Conservation (phyloP, 2,888 invertebrate genomes). For the Stenotaenia linearis region DNA sequence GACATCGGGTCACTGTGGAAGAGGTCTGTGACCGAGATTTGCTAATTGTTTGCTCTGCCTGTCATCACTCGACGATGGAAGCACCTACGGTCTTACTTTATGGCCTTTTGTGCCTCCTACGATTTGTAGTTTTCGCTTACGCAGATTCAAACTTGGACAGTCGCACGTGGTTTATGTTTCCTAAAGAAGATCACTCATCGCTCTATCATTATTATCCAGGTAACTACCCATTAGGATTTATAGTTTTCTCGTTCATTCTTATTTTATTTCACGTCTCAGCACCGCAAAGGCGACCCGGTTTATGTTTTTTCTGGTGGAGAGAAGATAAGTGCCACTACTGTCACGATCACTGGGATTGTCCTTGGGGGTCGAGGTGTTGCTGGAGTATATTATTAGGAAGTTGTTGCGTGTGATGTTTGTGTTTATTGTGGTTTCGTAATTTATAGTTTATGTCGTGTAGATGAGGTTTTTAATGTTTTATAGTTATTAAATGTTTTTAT, state of each 20-base stretch:
- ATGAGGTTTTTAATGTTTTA: too few relatives aligned
- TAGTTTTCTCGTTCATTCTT: background rate
- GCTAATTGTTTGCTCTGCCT: background rate
- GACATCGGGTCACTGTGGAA: background rate
- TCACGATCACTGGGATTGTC: background rate
- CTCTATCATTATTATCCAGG: background rate
- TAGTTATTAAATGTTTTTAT: too few relatives aligned
- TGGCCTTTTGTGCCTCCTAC: background rate
- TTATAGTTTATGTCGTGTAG: too few relatives aligned
- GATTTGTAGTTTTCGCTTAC: background rate
- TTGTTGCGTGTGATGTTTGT: background rate
- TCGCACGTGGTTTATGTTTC: background rate
- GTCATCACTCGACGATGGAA: background rate
- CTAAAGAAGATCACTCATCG: background rate
- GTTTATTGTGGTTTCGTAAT: background rate
- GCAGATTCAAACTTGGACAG: background rate
- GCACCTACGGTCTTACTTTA: background rate
- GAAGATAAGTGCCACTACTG: background rate
- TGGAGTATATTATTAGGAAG: background rate
- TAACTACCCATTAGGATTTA: background rate
- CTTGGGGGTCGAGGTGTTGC: background rate
- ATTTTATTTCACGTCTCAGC: background rate
- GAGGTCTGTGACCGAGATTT: background rate
- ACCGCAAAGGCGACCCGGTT: background rate
- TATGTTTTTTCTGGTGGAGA: background rate